Conservation (phyloP, 2,113 vertebrate species). For the Podiceps cristatus region DNA sequence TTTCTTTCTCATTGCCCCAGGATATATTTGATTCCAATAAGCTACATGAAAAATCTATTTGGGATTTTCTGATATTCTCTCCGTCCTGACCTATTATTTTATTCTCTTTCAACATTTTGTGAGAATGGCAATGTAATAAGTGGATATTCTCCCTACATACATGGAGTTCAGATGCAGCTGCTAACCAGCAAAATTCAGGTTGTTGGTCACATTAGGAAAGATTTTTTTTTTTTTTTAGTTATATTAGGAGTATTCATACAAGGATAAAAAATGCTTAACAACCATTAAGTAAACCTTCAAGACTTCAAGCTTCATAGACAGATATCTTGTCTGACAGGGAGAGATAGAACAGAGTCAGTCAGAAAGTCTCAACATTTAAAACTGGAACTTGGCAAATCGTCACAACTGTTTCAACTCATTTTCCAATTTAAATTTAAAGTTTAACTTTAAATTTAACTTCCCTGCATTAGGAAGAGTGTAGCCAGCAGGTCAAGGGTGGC, state of each 20-base stretch:
- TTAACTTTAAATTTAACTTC: background rate
- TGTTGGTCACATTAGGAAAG: background rate
- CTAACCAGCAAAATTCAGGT: background rate
- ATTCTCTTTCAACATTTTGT: background rate
- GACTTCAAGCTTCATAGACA: background rate
- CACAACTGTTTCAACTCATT: background rate
- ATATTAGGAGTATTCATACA: background rate
- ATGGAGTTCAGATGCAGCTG: background rate
- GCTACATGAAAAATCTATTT: conserved; percentile 44
- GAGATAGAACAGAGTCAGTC: background rate
- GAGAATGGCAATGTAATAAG: background rate
- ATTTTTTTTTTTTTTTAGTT: background rate
- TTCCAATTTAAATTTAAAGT: background rate
- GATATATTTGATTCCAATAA: conserved; percentile 48
- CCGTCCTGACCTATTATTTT: conserved; percentile 39
- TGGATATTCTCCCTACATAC: background rate
- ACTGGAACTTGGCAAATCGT: background rate
- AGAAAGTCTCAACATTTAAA: background rate
- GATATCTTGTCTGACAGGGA: background rate
- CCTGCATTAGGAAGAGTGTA: background rate
- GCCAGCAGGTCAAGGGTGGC: background rate
- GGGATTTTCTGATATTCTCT: conserved; percentile 46
- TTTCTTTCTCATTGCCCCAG: conserved; percentile 41
- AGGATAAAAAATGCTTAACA: background rate
- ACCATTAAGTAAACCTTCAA: background rate